These are phyloP conservation scores for Alsophila aescularia DNA, from an alignment of 2,888 invertebrate genomes.

Conservation along the genomic window DNA sequence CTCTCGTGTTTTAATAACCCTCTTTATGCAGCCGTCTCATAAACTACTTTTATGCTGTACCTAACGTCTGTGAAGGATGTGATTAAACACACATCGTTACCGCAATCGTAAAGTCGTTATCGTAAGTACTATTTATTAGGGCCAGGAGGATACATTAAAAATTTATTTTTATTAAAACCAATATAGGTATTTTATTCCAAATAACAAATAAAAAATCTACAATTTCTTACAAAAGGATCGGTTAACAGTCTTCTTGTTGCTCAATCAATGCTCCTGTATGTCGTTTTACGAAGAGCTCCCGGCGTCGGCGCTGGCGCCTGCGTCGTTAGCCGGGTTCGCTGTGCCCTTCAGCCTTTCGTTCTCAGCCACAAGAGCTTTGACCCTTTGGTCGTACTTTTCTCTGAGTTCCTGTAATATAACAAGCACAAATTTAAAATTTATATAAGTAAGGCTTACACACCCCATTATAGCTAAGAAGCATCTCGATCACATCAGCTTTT, in stretches of 20 bases:
- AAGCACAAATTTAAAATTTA: background rate
- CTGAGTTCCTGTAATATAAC: slow-evolving; percentile 83
- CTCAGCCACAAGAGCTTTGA: slow-evolving; percentile 82
- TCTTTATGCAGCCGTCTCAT: too few species aligned
- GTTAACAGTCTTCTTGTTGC: slow-evolving; percentile 30
- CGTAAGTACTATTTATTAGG: too few species aligned
- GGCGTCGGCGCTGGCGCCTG: slow-evolving; percentile 14
- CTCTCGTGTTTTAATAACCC: too few species aligned
- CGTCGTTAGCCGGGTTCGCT: slow-evolving; percentile 13
- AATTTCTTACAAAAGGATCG: slow-evolving; percentile 26
- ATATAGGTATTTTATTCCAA: slow-evolving; percentile 36
- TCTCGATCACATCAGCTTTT: too few species aligned
- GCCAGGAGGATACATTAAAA: too few species aligned
- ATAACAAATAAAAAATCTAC: slow-evolving; percentile 33
- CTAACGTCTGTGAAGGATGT: too few species aligned
- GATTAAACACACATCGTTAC: too few species aligned
- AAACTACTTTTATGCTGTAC: too few species aligned
- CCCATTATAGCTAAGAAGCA: too few species aligned
- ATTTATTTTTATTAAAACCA: too few species aligned
- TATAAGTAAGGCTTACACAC: background rate
- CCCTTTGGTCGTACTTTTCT: slow-evolving; percentile 87
- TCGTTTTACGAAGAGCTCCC: background rate
- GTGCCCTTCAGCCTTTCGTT: slow-evolving; percentile 71
- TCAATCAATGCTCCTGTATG: too few species aligned
- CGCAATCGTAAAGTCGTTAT: too few species aligned